These are phyloP conservation scores for Cetonia aurata DNA, from an alignment of 2,888 invertebrate genomes.

Conservation along the genomic window DNA sequence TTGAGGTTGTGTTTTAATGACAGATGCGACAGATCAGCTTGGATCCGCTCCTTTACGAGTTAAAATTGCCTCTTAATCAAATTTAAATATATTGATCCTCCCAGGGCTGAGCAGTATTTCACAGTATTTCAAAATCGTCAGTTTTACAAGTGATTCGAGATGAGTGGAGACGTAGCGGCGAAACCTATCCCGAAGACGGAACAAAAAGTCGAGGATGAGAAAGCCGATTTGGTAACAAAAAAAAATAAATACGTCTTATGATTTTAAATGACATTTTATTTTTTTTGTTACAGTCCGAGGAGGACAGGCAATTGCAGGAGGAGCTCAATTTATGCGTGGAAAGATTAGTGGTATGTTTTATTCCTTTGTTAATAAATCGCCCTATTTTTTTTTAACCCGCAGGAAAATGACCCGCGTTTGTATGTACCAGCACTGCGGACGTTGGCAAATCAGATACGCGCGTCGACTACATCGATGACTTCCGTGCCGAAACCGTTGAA, in stretches of 20 bases:
- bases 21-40: not conserved
- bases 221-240: conserved; percentile 62
- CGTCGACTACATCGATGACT: conserved; percentile 99
- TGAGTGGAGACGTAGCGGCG: conserved; percentile 46
- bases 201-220: conserved; percentile 62
- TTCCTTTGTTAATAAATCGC: not conserved
- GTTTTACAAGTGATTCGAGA: conserved; percentile 25
- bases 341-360: conserved; percentile 74
- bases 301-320: conserved; percentile 93
- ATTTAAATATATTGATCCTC: conserved; percentile 7
- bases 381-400: conserved; percentile 44
- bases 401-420: conserved; percentile 81
- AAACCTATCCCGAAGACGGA: conserved; percentile 60
- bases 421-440: conserved; percentile 89
- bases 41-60: not conserved
- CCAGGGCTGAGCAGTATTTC: not conserved
- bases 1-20: conserved; percentile 17
- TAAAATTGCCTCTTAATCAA: not conserved
- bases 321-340: conserved; percentile 93
- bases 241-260: not conserved
- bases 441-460: conserved; percentile 89
- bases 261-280: conserved; percentile 36
- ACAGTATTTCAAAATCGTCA: not conserved
- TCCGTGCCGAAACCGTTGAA: conserved; percentile 99
- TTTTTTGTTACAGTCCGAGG: conserved; percentile 81